phyloP scores from a whole-genome alignment of 2,797 vertebrate genomes.

The Trachops cirrhosus region DNA sequence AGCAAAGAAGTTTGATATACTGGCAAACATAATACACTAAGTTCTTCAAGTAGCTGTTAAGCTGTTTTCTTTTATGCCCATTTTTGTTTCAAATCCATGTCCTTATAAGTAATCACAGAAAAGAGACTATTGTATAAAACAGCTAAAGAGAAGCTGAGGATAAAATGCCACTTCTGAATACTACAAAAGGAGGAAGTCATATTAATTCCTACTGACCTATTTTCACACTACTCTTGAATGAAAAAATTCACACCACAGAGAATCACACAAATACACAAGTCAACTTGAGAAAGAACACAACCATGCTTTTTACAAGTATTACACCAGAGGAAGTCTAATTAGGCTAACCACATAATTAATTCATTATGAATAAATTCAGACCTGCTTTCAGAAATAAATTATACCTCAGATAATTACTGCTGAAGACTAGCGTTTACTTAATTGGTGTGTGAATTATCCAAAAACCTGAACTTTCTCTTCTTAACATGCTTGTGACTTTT shows the following conservation, averaged over 20 bases:
- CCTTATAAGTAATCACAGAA: not conserved
- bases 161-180: constrained; percentile 28
- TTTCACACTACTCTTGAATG: constrained; percentile 69
- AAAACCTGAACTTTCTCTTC: constrained; percentile 70
- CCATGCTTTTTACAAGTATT: constrained; percentile 58
- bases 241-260: constrained; percentile 67
- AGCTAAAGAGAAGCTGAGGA: not conserved
- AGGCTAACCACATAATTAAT: constrained; percentile 74
- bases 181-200: constrained; percentile 20
- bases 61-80: not conserved
- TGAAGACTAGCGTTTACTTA: constrained; percentile 75
- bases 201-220: constrained; percentile 64
- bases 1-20: not conserved
- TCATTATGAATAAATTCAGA: constrained; percentile 78
- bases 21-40: not conserved
- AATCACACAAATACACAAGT: constrained; percentile 64
- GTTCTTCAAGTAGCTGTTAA: not conserved
- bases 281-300: constrained; percentile 60
- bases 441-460: constrained; percentile 72
- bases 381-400: constrained; percentile 72
- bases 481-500: constrained; percentile 53
- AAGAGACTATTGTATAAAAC: not conserved
- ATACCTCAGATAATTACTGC: constrained; percentile 73
- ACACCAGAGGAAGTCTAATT: constrained; percentile 72
- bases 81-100: not conserved